Evolutionary conservation across 2,888 invertebrate genomes (phyloP).

Genomic region (Omphaloscelis lunosa): DNA sequence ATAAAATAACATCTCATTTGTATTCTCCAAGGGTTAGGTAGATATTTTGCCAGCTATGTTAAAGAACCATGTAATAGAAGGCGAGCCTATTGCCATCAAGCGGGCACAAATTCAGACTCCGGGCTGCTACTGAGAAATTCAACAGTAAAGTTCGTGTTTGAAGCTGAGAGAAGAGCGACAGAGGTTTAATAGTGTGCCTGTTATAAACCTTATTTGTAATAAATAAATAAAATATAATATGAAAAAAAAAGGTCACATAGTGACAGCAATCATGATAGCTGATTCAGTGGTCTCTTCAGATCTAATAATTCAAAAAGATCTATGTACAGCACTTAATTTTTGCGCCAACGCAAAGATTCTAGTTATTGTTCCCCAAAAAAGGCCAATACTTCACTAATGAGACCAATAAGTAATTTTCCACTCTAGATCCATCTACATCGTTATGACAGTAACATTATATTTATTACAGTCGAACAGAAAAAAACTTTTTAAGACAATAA

Average conservation of each 20-base stretch:
- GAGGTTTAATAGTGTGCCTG: not conserved
- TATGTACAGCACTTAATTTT: not conserved
- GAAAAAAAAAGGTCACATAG: not conserved
- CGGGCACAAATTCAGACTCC: not conserved
- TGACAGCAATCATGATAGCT: not conserved
- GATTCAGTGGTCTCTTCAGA: not conserved
- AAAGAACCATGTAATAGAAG: too few species aligned
- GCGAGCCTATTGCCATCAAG: too few species aligned
- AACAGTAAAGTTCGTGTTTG: not conserved
- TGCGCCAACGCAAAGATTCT: not conserved
- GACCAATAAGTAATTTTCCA: conserved; percentile 16
- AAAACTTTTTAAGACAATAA: conserved; percentile 71
- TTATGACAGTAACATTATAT: conserved; percentile 14
- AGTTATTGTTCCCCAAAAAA: not conserved
- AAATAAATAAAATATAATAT: not conserved
- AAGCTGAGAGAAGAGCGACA: not conserved
- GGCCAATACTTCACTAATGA: not conserved
- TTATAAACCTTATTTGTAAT: too few species aligned
- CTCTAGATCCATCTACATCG: not conserved
- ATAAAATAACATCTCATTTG: not conserved
- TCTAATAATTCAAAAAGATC: not conserved
- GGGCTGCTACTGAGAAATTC: not conserved
- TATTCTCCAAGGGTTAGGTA: too few species aligned
- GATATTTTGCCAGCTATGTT: too few species aligned
- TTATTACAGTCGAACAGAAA: conserved; percentile 49